Percentiles rank a stretch among this genome's conserved stretches.
Conservation (phyloP, 2,797 vertebrate genomes). For the Gobionotothen gibberifrons region DNA sequence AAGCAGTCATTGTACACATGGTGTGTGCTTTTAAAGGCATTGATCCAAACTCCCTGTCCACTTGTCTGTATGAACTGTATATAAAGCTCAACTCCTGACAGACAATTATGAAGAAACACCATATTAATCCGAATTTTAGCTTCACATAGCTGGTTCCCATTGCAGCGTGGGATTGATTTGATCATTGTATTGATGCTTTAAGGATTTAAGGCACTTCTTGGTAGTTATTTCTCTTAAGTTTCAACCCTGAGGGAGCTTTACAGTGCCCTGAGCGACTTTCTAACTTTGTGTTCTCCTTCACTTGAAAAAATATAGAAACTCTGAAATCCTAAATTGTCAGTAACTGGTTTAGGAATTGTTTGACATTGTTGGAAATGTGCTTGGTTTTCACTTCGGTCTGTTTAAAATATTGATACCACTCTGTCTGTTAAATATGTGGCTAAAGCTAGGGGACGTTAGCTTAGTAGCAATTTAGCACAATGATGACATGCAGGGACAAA, state of each 20-base stretch:
- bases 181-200: constrained; percentile 42
- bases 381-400: not conserved
- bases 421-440: not conserved
- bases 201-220: constrained; percentile 4
- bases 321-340: not conserved
- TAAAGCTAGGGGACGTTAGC: not conserved
- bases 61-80: constrained; percentile 3
- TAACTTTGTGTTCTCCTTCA: not conserved
- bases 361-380: not conserved
- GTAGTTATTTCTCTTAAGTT: constrained; percentile 17
- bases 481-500: not conserved
- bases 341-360: not conserved
- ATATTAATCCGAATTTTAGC: constrained; percentile 16
- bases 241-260: not conserved
- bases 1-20: constrained; percentile 13
- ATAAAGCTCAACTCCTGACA: constrained; percentile 7
- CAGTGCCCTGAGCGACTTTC: not conserved
- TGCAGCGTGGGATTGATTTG: constrained; percentile 39
- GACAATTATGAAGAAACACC: constrained; percentile 1
- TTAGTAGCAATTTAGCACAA: not conserved
- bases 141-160: constrained; percentile 3
- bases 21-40: constrained; percentile 31
- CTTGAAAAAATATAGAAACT: not conserved
- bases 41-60: constrained; percentile 37
- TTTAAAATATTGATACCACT: not conserved